Evolutionary conservation across 2,888 invertebrate species (phyloP).

Genomic region (Isotomurus palustris): DNA sequence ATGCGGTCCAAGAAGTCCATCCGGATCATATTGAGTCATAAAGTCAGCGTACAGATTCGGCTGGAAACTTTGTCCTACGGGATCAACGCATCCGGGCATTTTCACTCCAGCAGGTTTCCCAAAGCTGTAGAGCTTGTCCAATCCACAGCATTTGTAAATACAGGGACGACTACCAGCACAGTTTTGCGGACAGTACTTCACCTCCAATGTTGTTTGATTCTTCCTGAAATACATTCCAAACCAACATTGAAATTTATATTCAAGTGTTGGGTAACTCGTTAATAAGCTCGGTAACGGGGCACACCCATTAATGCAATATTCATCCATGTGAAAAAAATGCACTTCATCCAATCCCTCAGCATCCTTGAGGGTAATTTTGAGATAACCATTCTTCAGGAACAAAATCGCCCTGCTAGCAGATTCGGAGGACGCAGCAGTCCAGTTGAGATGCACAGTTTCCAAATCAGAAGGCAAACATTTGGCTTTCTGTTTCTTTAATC

Average conservation of each 20-base stretch:
- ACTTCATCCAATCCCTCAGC: no score
- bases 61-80: conserved; percentile 12
- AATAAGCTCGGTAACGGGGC: no score
- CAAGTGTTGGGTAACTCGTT: background rate
- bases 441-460: background rate
- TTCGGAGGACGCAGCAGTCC: background rate
- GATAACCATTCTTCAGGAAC: conserved; percentile 27
- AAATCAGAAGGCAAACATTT: background rate
- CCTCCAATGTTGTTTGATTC: conserved; percentile 22
- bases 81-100: conserved; percentile 14
- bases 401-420: conserved; percentile 2
- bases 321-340: conserved; percentile 20
- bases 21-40: background rate
- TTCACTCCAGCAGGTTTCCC: background rate
- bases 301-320: conserved; percentile 31
- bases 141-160: conserved; percentile 24
- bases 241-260: background rate
- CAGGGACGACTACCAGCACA: conserved; percentile 26
- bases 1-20: conserved; percentile 17
- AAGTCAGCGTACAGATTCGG: conserved; percentile 19
- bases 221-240: conserved; percentile 8
- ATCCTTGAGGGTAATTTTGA: no score
- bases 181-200: conserved; percentile 19
- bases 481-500: conserved; percentile 11
- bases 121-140: conserved; percentile 29